Evolutionary conservation across 2,113 vertebrate species (phyloP).

Genomic region (Corythoichthys intestinalis): DNA sequence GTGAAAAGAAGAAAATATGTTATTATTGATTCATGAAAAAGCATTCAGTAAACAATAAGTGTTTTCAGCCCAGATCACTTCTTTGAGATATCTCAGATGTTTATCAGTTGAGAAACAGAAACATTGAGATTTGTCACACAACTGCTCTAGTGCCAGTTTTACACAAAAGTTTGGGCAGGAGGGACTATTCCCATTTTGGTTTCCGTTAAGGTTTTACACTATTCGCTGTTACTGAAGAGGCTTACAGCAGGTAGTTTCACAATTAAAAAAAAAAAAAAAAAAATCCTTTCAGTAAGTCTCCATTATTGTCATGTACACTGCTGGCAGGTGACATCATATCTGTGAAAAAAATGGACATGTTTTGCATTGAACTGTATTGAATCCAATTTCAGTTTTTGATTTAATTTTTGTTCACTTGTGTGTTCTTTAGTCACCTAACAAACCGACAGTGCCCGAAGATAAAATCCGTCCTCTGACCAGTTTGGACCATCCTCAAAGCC

Average conservation of each 20-base stretch:
- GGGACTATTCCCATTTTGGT: conserved; percentile 21
- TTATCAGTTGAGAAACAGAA: no score
- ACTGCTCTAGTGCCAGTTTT: not conserved
- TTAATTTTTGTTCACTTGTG: conserved; percentile 26
- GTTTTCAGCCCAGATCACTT: not conserved
- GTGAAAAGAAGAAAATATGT: not conserved
- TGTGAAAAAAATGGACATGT: no score
- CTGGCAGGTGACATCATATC: no score
- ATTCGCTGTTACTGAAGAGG: no score
- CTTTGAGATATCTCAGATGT: no score
- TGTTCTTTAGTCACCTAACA: conserved; percentile 87
- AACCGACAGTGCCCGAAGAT: conserved; percentile 82
- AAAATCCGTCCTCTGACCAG: conserved; percentile 96
- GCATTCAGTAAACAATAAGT: not conserved
- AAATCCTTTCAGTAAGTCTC: no score
- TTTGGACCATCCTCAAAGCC: conserved; percentile 94
- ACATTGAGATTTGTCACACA: not conserved
- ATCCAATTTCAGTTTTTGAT: not conserved
- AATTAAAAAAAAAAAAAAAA: no score
- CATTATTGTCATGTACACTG: no score
- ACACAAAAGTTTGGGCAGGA: not conserved
- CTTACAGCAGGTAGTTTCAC: no score
- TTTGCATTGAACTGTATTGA: conserved; percentile 18
- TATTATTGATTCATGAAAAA: not conserved
- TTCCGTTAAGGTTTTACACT: no score